Evolutionary conservation across 2,113 vertebrate species (phyloP).

Genomic region (Cettia cetti): DNA sequence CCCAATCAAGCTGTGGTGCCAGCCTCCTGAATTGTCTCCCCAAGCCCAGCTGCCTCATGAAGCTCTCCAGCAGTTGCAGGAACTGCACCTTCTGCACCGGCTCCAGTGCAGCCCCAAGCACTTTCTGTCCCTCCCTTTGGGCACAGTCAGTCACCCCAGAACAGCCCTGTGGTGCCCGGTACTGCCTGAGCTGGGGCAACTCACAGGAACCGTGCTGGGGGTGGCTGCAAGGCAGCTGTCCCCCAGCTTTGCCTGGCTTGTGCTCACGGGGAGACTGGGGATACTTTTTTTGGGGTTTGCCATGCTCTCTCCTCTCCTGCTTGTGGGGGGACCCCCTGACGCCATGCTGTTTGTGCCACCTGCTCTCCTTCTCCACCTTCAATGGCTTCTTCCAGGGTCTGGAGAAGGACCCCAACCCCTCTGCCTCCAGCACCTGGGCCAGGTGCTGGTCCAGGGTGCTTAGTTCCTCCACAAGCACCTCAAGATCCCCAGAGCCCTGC

Average conservation of each 20-base stretch:
- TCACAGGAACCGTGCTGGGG: constrained; percentile 52
- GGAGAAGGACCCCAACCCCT: background rate
- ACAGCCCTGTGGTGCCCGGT: constrained; percentile 71
- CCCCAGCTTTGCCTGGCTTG: background rate
- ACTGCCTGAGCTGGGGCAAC: constrained; percentile 52
- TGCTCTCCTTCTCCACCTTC: background rate
- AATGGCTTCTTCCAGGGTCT: background rate
- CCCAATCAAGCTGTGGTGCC: constrained; percentile 37
- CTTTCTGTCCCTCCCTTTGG: constrained; percentile 71
- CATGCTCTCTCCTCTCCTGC: background rate
- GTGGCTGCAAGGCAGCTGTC: background rate
- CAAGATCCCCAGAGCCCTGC: background rate
- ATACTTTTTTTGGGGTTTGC: background rate
- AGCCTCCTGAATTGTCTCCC: constrained; percentile 53
- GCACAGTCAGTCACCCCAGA: constrained; percentile 75
- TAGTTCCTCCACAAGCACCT: constrained; percentile 1
- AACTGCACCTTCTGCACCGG: constrained; percentile 78
- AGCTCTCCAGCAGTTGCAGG: constrained; percentile 73
- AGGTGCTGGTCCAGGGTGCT: constrained; percentile 47
- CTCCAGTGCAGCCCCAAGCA: constrained; percentile 39
- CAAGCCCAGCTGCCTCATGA: constrained; percentile 73
- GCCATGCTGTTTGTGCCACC: background rate
- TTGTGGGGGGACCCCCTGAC: fast-evolving
- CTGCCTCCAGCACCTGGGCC: constrained; percentile 14
- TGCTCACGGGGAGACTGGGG: background rate